phyloP scores from a whole-genome alignment of 2,888 invertebrate genomes.

The Saturnia japonica region DNA sequence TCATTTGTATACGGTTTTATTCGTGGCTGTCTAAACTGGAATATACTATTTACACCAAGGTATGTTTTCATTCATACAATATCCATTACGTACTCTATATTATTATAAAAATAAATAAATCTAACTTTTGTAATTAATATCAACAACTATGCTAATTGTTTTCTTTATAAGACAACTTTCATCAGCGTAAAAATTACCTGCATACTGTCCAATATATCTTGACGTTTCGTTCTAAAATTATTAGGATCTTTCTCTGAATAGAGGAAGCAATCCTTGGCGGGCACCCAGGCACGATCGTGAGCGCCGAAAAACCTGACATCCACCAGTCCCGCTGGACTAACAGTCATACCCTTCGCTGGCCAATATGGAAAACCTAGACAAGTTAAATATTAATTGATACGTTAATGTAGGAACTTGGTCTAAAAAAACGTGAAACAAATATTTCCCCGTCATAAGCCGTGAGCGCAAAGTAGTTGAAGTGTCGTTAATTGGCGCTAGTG shows the following conservation, averaged over 20 bases:
- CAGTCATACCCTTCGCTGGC: slow-evolving; percentile 96
- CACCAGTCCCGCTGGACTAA: slow-evolving; percentile 85
- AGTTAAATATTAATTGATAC: background rate
- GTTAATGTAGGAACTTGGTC: background rate
- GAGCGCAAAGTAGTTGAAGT: too few species aligned
- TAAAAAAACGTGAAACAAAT: too few species aligned
- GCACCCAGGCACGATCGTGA: slow-evolving; percentile 96
- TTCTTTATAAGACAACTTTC: background rate
- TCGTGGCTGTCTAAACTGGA: background rate
- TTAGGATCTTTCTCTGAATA: slow-evolving; percentile 90
- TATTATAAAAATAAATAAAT: too few species aligned
- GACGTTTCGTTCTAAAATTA: slow-evolving; percentile 80
- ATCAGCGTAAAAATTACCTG: slow-evolving; percentile 45
- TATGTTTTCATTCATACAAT: background rate
- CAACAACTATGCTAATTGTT: background rate
- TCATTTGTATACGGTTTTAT: background rate
- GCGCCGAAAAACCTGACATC: slow-evolving; percentile 98
- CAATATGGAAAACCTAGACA: slow-evolving; percentile 93
- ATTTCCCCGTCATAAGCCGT: too few species aligned
- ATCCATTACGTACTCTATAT: too few species aligned
- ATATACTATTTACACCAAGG: background rate
- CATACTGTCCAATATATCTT: slow-evolving; percentile 73
- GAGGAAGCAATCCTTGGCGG: slow-evolving; percentile 90
- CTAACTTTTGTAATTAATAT: background rate
- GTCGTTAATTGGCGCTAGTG: too few species aligned